These are phyloP conservation scores for Cantharis rustica DNA, from an alignment of 2,888 invertebrate genomes.

Conservation along the genomic window DNA sequence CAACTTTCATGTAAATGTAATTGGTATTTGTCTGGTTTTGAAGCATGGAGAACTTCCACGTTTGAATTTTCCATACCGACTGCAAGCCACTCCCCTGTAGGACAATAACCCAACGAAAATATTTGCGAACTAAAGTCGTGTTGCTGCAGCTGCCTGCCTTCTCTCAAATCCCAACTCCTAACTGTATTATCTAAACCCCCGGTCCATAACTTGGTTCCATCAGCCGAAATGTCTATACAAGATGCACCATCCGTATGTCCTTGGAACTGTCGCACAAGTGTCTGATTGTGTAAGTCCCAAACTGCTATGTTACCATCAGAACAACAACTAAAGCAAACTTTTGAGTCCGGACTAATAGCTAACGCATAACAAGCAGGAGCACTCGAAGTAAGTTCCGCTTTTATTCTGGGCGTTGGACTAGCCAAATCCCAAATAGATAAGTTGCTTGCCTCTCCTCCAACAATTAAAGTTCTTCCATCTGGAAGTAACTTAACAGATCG, in stretches of 20 bases:
- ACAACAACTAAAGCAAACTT: conserved; percentile 97
- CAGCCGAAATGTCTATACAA: conserved; percentile 93
- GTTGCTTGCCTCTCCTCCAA: conserved; percentile 94
- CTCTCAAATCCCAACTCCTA: conserved; percentile 87
- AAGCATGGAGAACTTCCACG: conserved; percentile 88
- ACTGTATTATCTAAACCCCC: conserved; percentile 95
- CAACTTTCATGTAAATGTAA: conserved; percentile 95
- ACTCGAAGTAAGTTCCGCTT: conserved; percentile 90
- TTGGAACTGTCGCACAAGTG: conserved; percentile 86
- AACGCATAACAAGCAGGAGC: conserved; percentile 98
- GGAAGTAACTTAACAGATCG: conserved; percentile 91
- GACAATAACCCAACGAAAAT: conserved; percentile 94
- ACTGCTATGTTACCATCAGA: conserved; percentile 98
- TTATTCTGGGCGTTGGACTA: conserved; percentile 87
- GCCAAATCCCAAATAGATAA: conserved; percentile 96
- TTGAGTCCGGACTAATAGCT: conserved; percentile 93
- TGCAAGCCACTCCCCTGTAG: conserved; percentile 93
- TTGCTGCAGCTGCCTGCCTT: conserved; percentile 89
- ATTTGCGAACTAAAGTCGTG: conserved; percentile 93
- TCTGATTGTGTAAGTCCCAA: conserved; percentile 94
- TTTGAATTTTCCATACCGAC: conserved; percentile 97
- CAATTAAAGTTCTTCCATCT: conserved; percentile 91
- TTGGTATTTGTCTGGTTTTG: conserved; percentile 93
- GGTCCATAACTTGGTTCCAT: conserved; percentile 93
- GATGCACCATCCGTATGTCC: conserved; percentile 96